These are phyloP conservation scores for Zhuqinia jingwanae DNA, from an alignment of 2,888 invertebrate genomes.

Conservation along the genomic window DNA sequence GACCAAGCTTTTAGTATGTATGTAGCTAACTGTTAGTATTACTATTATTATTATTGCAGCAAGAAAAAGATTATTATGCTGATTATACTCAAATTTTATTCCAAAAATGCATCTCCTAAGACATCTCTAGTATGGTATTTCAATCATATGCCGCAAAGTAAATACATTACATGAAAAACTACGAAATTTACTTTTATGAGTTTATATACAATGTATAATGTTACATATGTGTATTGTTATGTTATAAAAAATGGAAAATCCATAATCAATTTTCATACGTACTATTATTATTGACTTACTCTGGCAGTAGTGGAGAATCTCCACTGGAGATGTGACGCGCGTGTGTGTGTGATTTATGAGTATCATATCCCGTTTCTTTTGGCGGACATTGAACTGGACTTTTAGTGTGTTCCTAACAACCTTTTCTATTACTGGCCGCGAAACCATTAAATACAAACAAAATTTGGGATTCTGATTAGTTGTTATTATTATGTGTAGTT, in stretches of 20 bases:
- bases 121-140: constrained; percentile 41
- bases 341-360: constrained; percentile 14
- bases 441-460: constrained; percentile 9
- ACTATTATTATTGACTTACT: too few species aligned
- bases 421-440: not conserved
- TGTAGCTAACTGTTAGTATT: not conserved
- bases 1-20: too few species aligned
- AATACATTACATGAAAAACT: not conserved
- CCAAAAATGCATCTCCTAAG: constrained; percentile 29
- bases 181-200: too few species aligned
- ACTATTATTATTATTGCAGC: constrained; percentile 1
- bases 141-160: not conserved
- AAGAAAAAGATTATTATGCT: constrained; percentile 6
- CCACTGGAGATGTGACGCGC: constrained; percentile 3
- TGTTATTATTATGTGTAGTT: too few species aligned
- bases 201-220: too few species aligned
- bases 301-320: too few species aligned
- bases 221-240: too few species aligned
- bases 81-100: constrained; percentile 15
- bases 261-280: not conserved
- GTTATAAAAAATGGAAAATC: too few species aligned
- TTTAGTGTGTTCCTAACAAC: not conserved
- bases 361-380: not conserved
- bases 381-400: constrained; percentile 25
- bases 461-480: constrained; percentile 28